phyloP scores from a whole-genome alignment of 2,113 vertebrate genomes.

The Marcusenius ussheri region DNA sequence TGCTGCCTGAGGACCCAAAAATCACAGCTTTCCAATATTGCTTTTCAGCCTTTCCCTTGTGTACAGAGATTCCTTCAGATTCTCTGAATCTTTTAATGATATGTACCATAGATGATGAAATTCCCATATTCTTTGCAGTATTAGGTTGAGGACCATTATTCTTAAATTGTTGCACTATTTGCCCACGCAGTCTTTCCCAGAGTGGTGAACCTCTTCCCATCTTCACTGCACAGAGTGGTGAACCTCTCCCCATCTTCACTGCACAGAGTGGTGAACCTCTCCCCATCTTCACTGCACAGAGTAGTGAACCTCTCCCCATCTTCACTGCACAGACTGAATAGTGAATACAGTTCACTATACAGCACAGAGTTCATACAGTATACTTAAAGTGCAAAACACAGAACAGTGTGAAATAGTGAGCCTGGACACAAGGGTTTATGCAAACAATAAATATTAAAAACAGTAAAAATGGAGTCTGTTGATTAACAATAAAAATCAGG shows the following conservation, averaged over 20 bases:
- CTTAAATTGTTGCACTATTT: neutral
- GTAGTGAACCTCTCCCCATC: neutral
- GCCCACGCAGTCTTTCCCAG: neutral
- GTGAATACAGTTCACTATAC: neutral
- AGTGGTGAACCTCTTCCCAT: too few species aligned
- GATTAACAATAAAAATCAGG: neutral
- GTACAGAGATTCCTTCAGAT: neutral
- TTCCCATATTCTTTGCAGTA: neutral
- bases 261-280: neutral
- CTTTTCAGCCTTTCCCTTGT: neutral
- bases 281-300: neutral
- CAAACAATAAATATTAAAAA: neutral
- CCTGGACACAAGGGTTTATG: neutral
- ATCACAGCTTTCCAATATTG: neutral
- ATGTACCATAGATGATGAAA: neutral
- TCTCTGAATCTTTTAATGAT: neutral
- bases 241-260: too few species aligned
- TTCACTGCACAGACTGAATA: neutral
- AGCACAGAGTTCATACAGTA: neutral
- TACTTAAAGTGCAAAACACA: neutral
- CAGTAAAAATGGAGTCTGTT: neutral
- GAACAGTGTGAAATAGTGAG: neutral
- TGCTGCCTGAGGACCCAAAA: neutral
- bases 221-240: too few species aligned
- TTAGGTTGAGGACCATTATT: neutral